These are phyloP conservation scores for Caenorhabditis drosophilae DNA, from an alignment of 2,888 invertebrate genomes.

Conservation along the genomic window DNA sequence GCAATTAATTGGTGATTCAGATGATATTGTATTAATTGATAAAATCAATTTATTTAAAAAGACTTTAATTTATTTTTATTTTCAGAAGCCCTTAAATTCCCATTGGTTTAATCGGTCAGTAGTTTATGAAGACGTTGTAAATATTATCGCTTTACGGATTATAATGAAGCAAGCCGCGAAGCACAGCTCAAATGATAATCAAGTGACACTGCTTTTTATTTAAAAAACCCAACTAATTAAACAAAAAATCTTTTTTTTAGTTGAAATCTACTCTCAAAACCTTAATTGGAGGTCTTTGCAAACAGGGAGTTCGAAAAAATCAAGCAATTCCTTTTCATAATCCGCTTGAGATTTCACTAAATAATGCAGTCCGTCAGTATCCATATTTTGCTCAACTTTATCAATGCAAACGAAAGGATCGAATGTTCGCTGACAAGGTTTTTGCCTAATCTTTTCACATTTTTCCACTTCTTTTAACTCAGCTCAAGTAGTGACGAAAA, in stretches of 20 bases:
- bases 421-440: constrained; percentile 25
- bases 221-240: no score
- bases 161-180: constrained; percentile 22
- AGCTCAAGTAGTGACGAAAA: no score
- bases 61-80: not conserved
- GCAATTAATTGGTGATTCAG: constrained; percentile 11
- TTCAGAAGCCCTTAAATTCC: not conserved
- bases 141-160: constrained; percentile 21
- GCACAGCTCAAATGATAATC: constrained; percentile 14
- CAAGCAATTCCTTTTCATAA: constrained; percentile 19
- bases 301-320: constrained; percentile 18
- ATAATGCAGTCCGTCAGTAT: constrained; percentile 25
- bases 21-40: constrained; percentile 14
- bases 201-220: no score
- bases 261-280: constrained; percentile 26
- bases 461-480: not conserved
- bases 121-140: constrained; percentile 26
- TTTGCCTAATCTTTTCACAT: not conserved
- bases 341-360: constrained; percentile 27
- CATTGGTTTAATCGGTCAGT: constrained; percentile 15
- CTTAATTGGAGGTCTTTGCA: constrained; percentile 25
- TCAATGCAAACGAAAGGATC: constrained; percentile 16
- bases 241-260: no score
- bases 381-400: constrained; percentile 23
- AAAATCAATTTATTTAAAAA: not conserved